Conservation (phyloP, 2,797 vertebrate species). For the Bradypodion ventrale region DNA sequence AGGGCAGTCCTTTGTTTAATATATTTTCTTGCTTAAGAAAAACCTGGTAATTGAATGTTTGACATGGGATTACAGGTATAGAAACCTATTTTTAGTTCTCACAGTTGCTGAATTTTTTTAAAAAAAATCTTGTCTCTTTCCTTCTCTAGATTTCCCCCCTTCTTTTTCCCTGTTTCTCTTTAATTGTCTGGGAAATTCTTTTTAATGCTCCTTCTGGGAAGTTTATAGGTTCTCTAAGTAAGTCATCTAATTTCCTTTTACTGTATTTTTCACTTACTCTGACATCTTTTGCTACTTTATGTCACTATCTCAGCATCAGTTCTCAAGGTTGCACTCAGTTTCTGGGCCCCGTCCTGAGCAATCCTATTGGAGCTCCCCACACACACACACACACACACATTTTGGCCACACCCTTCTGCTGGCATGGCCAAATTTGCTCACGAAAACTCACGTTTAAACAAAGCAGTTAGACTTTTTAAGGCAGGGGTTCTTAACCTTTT, state of each 20-base stretch:
- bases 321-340: slow-evolving; percentile 53
- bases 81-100: neutral
- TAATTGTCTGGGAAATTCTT: slow-evolving; percentile 53
- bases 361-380: no score
- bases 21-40: neutral
- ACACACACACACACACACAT: no score
- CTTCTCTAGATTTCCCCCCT: neutral
- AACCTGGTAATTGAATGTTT: neutral
- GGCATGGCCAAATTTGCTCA: no score
- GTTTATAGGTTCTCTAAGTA: slow-evolving; percentile 37
- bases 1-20: neutral
- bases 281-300: slow-evolving; percentile 42
- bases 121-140: neutral
- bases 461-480: no score
- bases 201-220: slow-evolving; percentile 42
- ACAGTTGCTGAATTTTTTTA: neutral
- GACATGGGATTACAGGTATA: slow-evolving; percentile 1
- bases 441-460: no score
- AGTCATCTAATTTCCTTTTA: slow-evolving; percentile 54
- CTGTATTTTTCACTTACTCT: slow-evolving; percentile 48
- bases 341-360: no score
- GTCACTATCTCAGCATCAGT: slow-evolving; percentile 43
- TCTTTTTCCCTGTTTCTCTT: slow-evolving; percentile 44
- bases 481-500: no score
- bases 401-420: no score